These are phyloP conservation scores for Pomatostomus ruficeps DNA, from an alignment of 2,113 vertebrate species.

Conservation along the genomic window DNA sequence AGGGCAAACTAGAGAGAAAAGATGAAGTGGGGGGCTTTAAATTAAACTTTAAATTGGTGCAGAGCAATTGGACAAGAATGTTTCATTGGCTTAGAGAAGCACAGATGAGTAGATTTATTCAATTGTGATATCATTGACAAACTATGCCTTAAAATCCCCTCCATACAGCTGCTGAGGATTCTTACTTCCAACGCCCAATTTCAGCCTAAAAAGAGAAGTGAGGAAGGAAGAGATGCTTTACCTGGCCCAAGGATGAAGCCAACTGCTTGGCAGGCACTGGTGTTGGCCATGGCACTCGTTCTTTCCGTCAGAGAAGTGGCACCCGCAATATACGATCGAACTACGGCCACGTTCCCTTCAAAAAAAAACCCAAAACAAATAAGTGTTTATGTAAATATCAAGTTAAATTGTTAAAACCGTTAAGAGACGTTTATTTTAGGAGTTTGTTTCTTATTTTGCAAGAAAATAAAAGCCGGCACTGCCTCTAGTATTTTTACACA, in stretches of 20 bases:
- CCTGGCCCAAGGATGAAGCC: conserved; percentile 97
- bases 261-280: conserved; percentile 90
- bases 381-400: background rate
- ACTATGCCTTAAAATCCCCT: background rate
- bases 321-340: conserved; percentile 88
- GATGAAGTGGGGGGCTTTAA: background rate
- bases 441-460: background rate
- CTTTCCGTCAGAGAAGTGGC: conserved; percentile 91
- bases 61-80: background rate
- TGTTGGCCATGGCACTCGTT: conserved; percentile 92
- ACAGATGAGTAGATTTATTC: background rate
- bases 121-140: background rate
- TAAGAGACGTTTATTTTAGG: background rate
- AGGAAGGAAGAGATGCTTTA: conserved; percentile 40
- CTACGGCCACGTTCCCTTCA: conserved; percentile 91
- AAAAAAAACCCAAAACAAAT: background rate
- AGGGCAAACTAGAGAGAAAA: background rate
- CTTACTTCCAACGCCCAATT: background rate
- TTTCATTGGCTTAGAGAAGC: background rate
- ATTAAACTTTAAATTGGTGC: background rate
- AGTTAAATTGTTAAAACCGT: background rate
- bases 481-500: background rate
- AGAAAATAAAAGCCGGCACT: background rate
- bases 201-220: background rate
- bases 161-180: background rate